These are phyloP conservation scores for Malurus leucopterus DNA, from an alignment of 2,797 vertebrate genomes.

Conservation along the genomic window DNA sequence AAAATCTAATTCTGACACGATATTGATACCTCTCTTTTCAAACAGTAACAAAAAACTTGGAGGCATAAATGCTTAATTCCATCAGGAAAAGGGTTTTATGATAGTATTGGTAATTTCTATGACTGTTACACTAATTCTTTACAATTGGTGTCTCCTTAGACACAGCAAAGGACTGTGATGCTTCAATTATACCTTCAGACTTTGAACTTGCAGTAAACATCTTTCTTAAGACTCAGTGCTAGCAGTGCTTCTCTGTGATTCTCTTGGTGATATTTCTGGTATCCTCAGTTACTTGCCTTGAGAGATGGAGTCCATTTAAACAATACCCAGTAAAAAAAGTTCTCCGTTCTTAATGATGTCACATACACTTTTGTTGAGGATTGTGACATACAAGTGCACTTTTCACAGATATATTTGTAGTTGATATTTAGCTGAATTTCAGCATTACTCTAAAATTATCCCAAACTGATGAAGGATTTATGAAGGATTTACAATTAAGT, in stretches of 20 bases:
- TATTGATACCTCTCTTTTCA: not conserved
- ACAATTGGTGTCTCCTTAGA: not conserved
- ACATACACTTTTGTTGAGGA: not conserved
- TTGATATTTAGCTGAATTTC: not conserved
- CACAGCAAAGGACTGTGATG: not conserved
- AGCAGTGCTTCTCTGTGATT: not conserved
- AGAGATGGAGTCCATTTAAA: not conserved
- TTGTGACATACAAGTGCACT: not conserved
- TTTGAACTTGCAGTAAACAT: not conserved
- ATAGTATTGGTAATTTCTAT: not conserved
- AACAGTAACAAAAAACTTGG: not conserved
- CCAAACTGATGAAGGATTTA: not conserved
- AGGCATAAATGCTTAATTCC: not conserved
- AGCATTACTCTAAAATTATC: not conserved
- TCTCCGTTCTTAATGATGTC: rapidly evolving
- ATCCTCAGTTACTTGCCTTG: not conserved
- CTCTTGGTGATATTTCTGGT: not conserved
- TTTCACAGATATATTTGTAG: not conserved
- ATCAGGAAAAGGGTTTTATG: not conserved
- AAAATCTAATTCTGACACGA: not conserved
- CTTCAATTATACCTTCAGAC: not conserved
- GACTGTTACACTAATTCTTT: not conserved
- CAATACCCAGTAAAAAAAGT: not conserved
- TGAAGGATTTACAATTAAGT: not conserved
- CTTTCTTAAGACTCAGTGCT: not conserved